Evolutionary conservation across 92 coral and sea anemone genomes (phyloP).

Genomic region (Actinostola sp.): DNA sequence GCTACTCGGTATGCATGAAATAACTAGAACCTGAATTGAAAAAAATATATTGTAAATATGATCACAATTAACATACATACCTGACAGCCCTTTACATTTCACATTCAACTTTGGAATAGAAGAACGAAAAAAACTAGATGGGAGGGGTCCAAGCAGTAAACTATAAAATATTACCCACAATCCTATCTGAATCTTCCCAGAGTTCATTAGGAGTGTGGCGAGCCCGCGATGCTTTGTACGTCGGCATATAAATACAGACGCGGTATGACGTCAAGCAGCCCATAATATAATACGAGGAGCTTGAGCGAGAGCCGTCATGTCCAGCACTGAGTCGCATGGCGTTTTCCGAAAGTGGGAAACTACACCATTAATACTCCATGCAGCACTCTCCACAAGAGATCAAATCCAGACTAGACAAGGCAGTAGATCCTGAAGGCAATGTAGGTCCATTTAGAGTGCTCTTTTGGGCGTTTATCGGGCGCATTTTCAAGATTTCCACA

Average conservation of each 20-base stretch:
- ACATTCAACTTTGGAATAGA: too few species aligned
- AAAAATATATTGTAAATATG: too few species aligned
- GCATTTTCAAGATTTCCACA: slow-evolving; percentile 43
- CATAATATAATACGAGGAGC: slow-evolving; percentile 88
- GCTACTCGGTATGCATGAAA: too few species aligned
- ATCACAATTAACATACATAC: too few species aligned
- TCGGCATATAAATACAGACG: slow-evolving; percentile 67
- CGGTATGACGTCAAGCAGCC: slow-evolving; percentile 99
- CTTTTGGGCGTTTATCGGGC: slow-evolving; percentile 3
- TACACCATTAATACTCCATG: slow-evolving; percentile 84
- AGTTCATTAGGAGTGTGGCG: slow-evolving; percentile 26
- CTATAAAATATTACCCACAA: neutral
- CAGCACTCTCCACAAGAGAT: slow-evolving; percentile 99
- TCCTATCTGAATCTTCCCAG: neutral
- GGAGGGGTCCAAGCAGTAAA: too few species aligned
- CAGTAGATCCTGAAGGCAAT: slow-evolving; percentile 99
- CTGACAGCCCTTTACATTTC: too few species aligned
- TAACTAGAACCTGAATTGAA: too few species aligned
- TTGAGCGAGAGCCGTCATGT: slow-evolving; percentile 97
- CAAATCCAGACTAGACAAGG: slow-evolving; percentile 99
- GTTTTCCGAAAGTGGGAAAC: slow-evolving; percentile 76
- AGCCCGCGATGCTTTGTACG: slow-evolving; percentile 87
- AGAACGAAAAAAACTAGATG: too few species aligned
- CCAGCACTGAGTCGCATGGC: slow-evolving; percentile 99
- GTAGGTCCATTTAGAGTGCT: slow-evolving; percentile 62